These are phyloP conservation scores for Pseudochromis fuscus DNA, from an alignment of 2,797 vertebrate species.

Conservation along the genomic window DNA sequence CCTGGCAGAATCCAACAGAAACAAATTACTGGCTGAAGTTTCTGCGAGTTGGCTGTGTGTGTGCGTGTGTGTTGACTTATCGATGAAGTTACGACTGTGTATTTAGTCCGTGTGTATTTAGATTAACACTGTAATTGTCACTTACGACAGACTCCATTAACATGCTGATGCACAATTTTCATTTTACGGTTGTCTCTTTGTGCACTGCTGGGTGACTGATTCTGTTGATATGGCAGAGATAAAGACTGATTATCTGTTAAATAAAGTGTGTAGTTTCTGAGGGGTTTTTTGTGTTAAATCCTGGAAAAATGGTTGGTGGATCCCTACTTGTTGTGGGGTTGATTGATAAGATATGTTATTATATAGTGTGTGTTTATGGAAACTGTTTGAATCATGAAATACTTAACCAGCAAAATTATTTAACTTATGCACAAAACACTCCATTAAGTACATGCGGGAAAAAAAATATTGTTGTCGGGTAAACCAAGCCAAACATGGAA, in stretches of 20 bases:
- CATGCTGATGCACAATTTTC: conserved; percentile 43
- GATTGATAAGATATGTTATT: conserved; percentile 1
- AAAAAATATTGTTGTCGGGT: too few species aligned
- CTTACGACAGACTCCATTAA: conserved; percentile 42
- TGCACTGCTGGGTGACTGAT: conserved; percentile 44
- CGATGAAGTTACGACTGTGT: conserved; percentile 40
- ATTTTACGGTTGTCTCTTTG: conserved; percentile 34
- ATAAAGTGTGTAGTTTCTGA: conserved; percentile 16
- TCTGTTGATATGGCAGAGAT: conserved; percentile 55
- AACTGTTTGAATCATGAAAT: conserved; percentile 8
- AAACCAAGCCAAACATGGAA: too few species aligned
- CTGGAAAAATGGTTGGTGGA: conserved; percentile 14
- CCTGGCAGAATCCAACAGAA: conserved; percentile 49
- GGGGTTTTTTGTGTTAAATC: conserved; percentile 9
- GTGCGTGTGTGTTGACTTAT: conserved; percentile 29
- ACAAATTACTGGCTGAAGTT: conserved; percentile 57
- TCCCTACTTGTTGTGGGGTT: neutral
- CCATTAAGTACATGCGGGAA: conserved; percentile 37
- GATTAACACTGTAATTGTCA: conserved; percentile 47
- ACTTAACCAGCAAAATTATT: conserved; percentile 30
- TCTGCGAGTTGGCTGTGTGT: conserved; percentile 18
- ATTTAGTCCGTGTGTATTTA: conserved; percentile 47
- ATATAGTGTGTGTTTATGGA: neutral
- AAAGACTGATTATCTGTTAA: conserved; percentile 45
- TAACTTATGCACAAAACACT: conserved; percentile 35